Evolutionary conservation across 2,113 vertebrate genomes (phyloP), one percentile per base, ranked within the genome.

Genomic region (Zeus faber): DNA sequence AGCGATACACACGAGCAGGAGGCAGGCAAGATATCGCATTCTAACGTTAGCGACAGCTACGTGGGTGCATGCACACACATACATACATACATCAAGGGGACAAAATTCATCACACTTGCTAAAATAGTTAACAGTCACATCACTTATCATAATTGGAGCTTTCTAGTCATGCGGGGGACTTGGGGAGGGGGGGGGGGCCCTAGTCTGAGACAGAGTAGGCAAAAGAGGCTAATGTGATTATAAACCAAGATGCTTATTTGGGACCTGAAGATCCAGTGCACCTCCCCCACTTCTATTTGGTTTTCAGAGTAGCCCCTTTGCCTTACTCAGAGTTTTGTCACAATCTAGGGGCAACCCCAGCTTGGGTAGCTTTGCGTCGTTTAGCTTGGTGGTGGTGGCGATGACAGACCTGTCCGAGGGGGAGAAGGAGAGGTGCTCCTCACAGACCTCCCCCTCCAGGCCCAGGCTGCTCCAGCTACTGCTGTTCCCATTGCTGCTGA

Each of bases 381-480:
- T 39, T 52, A 46, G 10, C 4, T 21, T 16, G 5, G 7, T 26
- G 6, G 11, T 8, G 4, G 37, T 20, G 46, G 79, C 83, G 85
- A 85, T 60, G 83, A 96, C 97, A 89, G 90, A 99, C 97, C 97
- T 99, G 92, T 98, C 94, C 85, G 94, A 96, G 82, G 95, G 93
- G 86, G 97, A 95, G 88, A 95, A 96, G 77, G 95, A 98, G 87
- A 97, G 90, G 91, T 85, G 95, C 83, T 98, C 96, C 89, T 99
- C 96, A 91, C 88, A 94, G 70, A 92, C 89, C 90, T 99, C 97
- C 85, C 95, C 96, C 91, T 99, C 97, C 91, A 98, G 92, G 87
- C 92, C 97, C 90, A 99, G 93, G 89, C 97, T 99, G 94, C 97
- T 99, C 97, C 97, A 99, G 92, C 96, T 99, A 89, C 97, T 99